Conservation (phyloP, 30 jellyfish, hydroid and myxozoan species). For the Cassiopea andromeda region DNA sequence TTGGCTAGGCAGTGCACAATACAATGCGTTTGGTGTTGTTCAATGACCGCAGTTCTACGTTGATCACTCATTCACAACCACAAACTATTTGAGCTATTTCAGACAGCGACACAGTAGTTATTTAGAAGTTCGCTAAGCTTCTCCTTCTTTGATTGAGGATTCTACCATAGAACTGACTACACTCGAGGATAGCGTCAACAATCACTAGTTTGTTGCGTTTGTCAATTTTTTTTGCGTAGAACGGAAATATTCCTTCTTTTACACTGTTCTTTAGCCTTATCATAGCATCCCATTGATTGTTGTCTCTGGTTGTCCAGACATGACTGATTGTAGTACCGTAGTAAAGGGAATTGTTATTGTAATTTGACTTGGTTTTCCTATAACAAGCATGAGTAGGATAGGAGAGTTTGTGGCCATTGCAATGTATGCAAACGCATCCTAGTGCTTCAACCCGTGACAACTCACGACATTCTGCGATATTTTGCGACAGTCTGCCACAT, state of each 20-base stretch:
- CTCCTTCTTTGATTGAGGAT: not conserved
- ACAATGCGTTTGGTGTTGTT: not conserved
- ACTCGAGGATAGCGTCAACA: not conserved
- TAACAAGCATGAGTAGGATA: no score
- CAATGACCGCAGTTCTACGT: not conserved
- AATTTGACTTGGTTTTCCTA: no score
- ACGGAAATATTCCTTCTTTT: not conserved
- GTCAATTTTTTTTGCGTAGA: not conserved
- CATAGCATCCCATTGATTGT: not conserved
- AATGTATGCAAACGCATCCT: no score
- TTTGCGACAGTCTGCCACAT: no score
- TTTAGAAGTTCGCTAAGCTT: not conserved
- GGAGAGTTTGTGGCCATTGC: no score
- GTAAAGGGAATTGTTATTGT: no score
- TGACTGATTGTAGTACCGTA: not conserved
- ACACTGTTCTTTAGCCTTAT: not conserved
- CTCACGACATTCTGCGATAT: no score
- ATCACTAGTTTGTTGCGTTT: not conserved
- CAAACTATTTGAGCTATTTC: conserved; percentile 43
- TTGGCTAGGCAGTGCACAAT: not conserved
- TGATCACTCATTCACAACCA: conserved; percentile 41
- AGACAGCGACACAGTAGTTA: conserved; percentile 39
- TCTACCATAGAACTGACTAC: not conserved
- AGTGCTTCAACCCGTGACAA: no score
- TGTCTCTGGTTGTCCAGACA: conserved; percentile 1